Conservation (phyloP, 2,113 vertebrate genomes). For the Bagarius yarrelli region DNA sequence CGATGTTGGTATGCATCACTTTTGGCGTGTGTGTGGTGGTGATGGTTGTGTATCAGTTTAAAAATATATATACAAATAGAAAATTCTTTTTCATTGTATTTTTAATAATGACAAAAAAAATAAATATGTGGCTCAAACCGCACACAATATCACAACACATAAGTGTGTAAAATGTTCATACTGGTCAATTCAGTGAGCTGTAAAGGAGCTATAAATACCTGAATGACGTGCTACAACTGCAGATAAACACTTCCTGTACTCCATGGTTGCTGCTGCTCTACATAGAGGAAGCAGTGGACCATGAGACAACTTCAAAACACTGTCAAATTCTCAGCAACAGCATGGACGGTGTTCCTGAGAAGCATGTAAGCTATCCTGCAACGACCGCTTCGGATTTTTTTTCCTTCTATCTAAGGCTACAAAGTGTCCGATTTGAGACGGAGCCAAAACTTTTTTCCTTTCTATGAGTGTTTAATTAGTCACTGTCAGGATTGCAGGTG, state of each 20-base stretch:
- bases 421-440: neutral
- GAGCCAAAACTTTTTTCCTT: neutral
- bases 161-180: neutral
- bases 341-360: neutral
- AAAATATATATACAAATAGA: too few species aligned
- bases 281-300: neutral
- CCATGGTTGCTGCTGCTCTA: neutral
- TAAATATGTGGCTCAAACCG: neutral
- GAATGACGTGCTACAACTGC: neutral
- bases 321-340: neutral
- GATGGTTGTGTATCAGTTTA: too few species aligned
- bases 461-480: neutral
- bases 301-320: neutral
- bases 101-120: too few species aligned
- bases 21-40: too few species aligned
- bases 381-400: neutral
- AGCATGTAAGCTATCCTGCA: neutral
- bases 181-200: neutral
- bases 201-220: neutral
- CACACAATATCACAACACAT: neutral
- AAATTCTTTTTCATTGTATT: too few species aligned
- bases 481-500: slow-evolving; percentile 50
- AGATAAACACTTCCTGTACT: neutral
- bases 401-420: neutral
- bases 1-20: too few species aligned